These are phyloP conservation scores for Drosophila simulans DNA, from an alignment of 1,140 invertebrate species.

Conservation along the genomic window DNA sequence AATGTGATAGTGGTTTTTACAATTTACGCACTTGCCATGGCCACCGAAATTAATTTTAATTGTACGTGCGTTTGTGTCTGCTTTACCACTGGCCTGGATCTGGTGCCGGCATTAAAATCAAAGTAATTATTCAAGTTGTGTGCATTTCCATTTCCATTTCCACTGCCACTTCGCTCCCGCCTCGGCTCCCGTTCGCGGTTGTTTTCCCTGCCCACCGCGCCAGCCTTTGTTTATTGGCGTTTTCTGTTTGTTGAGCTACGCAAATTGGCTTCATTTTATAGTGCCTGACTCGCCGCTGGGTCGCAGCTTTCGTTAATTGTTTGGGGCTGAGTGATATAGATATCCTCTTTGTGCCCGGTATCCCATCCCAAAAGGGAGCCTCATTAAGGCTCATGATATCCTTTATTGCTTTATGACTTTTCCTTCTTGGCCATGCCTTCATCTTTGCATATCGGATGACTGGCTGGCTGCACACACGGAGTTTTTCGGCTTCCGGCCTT, in stretches of 20 bases:
- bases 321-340: conserved; percentile 68
- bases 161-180: conserved; percentile 3
- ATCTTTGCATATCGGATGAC: conserved; percentile 67
- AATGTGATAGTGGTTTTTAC: conserved; percentile 81
- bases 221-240: conserved; percentile 43
- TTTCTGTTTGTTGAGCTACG: conserved; percentile 44
- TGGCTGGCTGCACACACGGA: conserved; percentile 51
- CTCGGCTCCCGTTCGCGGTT: conserved; percentile 13
- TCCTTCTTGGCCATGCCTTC: conserved; percentile 24
- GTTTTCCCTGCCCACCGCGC: not conserved
- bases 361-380: conserved; percentile 32
- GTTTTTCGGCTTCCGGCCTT: conserved; percentile 38
- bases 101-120: conserved; percentile 67
- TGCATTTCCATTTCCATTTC: conserved; percentile 28
- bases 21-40: conserved; percentile 76
- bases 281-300: conserved; percentile 43
- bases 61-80: conserved; percentile 53
- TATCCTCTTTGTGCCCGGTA: conserved; percentile 53
- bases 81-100: conserved; percentile 26
- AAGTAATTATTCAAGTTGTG: conserved; percentile 80
- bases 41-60: conserved; percentile 79
- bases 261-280: conserved; percentile 77
- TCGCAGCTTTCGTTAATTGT: conserved; percentile 76
- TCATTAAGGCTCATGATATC: conserved; percentile 77
- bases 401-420: conserved; percentile 75